Evolutionary conservation across 2,888 invertebrate genomes (phyloP), one percentile per base, ranked within the genome.

Genomic region (Drosophila testacea): DNA sequence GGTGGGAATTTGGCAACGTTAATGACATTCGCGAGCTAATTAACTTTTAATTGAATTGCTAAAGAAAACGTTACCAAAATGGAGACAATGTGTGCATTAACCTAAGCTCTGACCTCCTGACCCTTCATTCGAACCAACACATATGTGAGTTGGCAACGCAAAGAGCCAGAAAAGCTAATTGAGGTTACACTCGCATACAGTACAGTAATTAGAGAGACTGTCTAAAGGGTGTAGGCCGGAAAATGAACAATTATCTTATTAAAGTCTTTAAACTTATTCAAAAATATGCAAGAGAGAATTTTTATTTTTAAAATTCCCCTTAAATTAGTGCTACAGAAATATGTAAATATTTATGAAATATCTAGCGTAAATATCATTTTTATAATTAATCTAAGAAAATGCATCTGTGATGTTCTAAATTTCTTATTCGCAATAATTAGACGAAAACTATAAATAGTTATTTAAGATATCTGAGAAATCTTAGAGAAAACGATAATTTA

Each of bases 41-140:
- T 82, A 72, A 70, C 51, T 82, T 82, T 79, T 82, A 79, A 82
- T 79, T 79, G 68, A 88, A 88, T 72, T 79, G 50, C 80, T 66
- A 71, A 84, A 69, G 44, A 77, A 57, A 71, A 67, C 56, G 52
- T 47, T 63, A 66, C 48, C 61, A 51, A 79, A 80, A 48, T 46
- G 44, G 28, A 55, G 50, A 48, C 63, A 56, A 69, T 65, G 57
- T 73, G 51, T 41, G 36, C 57, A 56, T 73, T 71, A 65, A 65
- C 66, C 48, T 48, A 44, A 6, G 36, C 27, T 34, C 34, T 36
- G 44, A 56, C 55, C 55, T 9, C 55, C 16, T 55, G 55, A 55
- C 32, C 42, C 7, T 6, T 16, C 13, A 13, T 10, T 11, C 9
- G 11, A 36, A 10, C 5, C 39, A 34, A 27, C 22, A 50, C 41